Percentiles rank a stretch among this genome's conserved stretches.
Evolutionary conservation across 2,797 vertebrate genomes (phyloP).

Genomic region (Meda fulgida): DNA sequence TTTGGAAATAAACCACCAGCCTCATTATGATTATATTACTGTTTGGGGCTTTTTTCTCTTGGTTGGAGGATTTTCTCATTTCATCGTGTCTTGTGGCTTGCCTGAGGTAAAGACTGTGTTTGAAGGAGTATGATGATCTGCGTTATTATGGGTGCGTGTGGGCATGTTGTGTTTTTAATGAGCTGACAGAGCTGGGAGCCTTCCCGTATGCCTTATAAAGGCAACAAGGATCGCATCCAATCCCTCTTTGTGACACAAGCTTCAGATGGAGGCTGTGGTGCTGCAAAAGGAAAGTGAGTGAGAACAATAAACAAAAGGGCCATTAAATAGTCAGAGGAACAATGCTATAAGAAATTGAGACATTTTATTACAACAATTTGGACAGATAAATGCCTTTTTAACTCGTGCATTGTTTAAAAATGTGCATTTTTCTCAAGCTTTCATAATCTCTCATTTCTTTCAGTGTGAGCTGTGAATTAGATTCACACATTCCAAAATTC

Average conservation of each 20-base stretch:
- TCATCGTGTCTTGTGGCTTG: constrained; percentile 1
- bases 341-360: background rate
- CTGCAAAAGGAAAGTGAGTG: constrained; percentile 3
- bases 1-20: constrained; percentile 47
- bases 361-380: background rate
- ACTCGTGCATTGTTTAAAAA: background rate
- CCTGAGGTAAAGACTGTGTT: constrained; percentile 34
- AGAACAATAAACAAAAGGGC: background rate
- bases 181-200: constrained; percentile 50
- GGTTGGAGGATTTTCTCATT: background rate
- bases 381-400: background rate
- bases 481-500: background rate
- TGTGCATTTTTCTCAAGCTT: background rate
- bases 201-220: constrained; percentile 50
- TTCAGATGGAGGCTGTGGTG: constrained; percentile 21
- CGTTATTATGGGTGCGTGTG: constrained; percentile 42
- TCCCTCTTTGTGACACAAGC: constrained; percentile 17
- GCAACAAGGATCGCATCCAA: constrained; percentile 50
- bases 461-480: background rate
- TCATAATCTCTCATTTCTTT: no score
- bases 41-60: constrained; percentile 3
- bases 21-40: constrained; percentile 37
- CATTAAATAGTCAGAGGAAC: constrained; percentile 14
- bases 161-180: constrained; percentile 56
- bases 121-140: constrained; percentile 19